Base-by-base conservation (phyloP, 2,113 vertebrate species). In the Hippopotamus amphibius region DNA sequence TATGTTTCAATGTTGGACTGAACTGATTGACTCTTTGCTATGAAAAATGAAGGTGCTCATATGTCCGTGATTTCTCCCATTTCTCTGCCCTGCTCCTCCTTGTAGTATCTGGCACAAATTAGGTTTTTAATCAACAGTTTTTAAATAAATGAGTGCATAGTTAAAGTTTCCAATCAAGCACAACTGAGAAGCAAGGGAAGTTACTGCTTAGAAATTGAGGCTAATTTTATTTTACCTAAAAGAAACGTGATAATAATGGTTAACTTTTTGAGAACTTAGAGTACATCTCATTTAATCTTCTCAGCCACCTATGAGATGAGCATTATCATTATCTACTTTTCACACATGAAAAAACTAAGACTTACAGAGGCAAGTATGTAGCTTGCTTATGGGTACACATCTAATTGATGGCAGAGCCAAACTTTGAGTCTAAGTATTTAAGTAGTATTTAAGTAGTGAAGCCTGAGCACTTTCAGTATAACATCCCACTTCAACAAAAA, bases 311-410 rank as follows among this genome's bases (percentile, higher is more conserved):
- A 41, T 57, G 28, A 59, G 33, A 76, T 80, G 9, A 33, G 2
- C 7, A 77, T 99, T 97, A 68, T 19, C 63, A 92, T 72, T 65
- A 72, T 26, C 65, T 53, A 80, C 5, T 68, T 83, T 63, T 88
- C 17, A 77, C 16, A 90, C 10, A 30, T 59, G 28, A 83, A 82
- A 93, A 68, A 81, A 46, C 1, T 24, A 68, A 74, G 26, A 33
- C 33, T 53, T 48, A 90, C 5, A 72, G 22, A 72, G 30, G 43
- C 4, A 55, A 80, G 30, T 77, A 46, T 48, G 1, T 82, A 82
- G 71, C 30, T 43, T 69, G 14, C 7, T 61, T 72, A 55, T 50
- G 7, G 14, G 5, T 71, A 59, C 8, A 46, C 57, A 72, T 16
- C 17, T 81, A 76, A n/a, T 46, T 61, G 59, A 14, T 55, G 33